These are phyloP conservation scores for Mastomys coucha DNA, from an alignment of 2,113 vertebrate genomes.

Conservation along the genomic window DNA sequence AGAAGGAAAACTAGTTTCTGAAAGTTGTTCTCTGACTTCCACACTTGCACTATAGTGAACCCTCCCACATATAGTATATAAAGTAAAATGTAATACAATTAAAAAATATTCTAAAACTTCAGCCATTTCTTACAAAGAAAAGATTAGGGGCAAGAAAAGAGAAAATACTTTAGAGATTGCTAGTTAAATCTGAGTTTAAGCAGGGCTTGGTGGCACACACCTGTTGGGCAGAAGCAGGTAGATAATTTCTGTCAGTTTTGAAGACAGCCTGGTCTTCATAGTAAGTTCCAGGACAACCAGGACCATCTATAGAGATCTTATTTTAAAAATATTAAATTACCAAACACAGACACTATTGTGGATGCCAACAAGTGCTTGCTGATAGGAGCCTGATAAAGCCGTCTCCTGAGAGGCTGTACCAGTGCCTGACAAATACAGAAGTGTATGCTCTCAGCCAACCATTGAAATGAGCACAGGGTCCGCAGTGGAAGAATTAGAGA, in stretches of 20 bases:
- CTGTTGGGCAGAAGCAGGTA: neutral
- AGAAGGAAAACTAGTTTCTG: neutral
- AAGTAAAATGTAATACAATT: neutral
- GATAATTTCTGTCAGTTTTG: neutral
- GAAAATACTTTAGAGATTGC: neutral
- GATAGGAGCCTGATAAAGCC: no score
- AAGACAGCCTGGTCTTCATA: neutral
- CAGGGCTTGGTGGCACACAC: neutral
- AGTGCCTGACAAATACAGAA: no score
- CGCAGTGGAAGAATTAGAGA: no score
- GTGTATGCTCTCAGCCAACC: no score
- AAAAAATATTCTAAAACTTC: neutral
- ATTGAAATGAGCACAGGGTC: no score
- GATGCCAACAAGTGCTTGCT: no score
- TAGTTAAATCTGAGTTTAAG: slow-evolving; percentile 56
- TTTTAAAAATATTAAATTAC: neutral
- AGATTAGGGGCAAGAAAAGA: neutral
- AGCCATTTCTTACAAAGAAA: slow-evolving; percentile 38
- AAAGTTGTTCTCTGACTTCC: neutral
- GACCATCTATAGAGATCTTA: neutral
- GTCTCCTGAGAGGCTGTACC: no score
- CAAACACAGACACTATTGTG: no score
- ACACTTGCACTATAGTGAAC: neutral
- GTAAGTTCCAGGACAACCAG: neutral
- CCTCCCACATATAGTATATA: neutral